Base-by-base conservation (phyloP, 2,797 vertebrate genomes). In the Thaleichthys pacificus region DNA sequence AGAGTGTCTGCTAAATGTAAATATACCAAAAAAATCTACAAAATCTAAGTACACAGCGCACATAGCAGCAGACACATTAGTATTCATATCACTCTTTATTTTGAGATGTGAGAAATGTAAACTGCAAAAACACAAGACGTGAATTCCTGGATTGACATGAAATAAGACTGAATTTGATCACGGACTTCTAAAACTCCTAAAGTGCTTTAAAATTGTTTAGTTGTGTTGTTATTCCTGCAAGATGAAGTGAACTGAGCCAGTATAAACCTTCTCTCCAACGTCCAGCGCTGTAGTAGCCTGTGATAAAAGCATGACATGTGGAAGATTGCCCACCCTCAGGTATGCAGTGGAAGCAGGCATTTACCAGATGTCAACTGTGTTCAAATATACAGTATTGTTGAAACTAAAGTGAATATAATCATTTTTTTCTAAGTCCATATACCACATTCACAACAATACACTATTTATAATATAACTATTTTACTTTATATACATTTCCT, bases 351-450 rank as follows among this genome's bases (percentile, higher is more conserved):
- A 49, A 11, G 17, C 21, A 15, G 4, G 38, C 38, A 8, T 26
- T 12, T 49, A 1, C 0, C 70, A 60, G 54, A 22, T 47, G 19
- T 9, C 0, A 65, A 47, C 22, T 24, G 49, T 76, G 14, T 11
- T 70, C 71, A 26, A 12, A 22, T 76, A 83, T 82, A 71, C 77
- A 61, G 71, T 42, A 70, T 24, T 66, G 49, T 78, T 76, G 30
- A 60, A 51, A 22, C 22, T 30, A 12, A 11, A 24, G 26, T 42
- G 65, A 28, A 3, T 58, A 21, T 58, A 8, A 58, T 65, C 35
- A 42, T 24, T 30, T 11, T 30, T 11, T 71, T 76, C 26, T 51
- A 75, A 61, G 30, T 58, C 77, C 22, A 67, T 67, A 19, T 5
- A 54, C 22, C 24, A 14, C 11, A 1, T 12, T 14, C 12, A 51